Base-by-base conservation (phyloP, 1,140 invertebrate genomes). In the Coelopa frigida region DNA sequence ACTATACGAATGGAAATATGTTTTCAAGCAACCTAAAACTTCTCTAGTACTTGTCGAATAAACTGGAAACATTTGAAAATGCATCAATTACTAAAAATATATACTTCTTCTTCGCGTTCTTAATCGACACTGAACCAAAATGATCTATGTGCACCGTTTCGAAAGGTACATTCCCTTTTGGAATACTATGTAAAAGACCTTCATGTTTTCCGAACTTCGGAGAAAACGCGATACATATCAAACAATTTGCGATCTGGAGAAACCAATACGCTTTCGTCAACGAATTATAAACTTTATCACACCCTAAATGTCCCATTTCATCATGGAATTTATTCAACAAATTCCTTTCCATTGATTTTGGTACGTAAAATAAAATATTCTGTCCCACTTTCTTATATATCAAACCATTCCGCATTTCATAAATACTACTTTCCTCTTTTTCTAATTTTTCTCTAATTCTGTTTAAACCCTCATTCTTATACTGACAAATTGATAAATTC, bases 221-320 rank as follows among this genome's bases (percentile, higher is more conserved):
- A 27, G 44, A 44, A 12, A 37, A 41, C 8, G 63, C 32, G 27
- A 68, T 48, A 27, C 68, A 68, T 14, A 43, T 27, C 4, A 70
- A 26, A 46, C 66, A 70, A 22, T 55, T 61, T 1, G 31, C 8
- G 10, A 71, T 70, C 5, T 5, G 67, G 57, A 2, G 57, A 39
- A 35, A 72, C 59, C 49, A 72, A 54, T 58, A 72, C 11, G 72
- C 59, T 53, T 56, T 54, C 18, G 43, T 52, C 3, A 73, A 55
- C 5, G 58, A 15, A 15, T 63, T 59, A 46, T 60, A 53, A 3
- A 57, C 72, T 48, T 72, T 73, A n/a, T 35, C 50, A 3, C 57
- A 45, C 8, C 51, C 53, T 54, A 72, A 64, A 60, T 71, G 63
- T 22, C 63, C 63, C 24, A 43, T 17, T 7, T 53, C 54, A 24